Evolutionary conservation across 2,797 vertebrate genomes (phyloP).

Genomic region (Uromys caudimaculatus): DNA sequence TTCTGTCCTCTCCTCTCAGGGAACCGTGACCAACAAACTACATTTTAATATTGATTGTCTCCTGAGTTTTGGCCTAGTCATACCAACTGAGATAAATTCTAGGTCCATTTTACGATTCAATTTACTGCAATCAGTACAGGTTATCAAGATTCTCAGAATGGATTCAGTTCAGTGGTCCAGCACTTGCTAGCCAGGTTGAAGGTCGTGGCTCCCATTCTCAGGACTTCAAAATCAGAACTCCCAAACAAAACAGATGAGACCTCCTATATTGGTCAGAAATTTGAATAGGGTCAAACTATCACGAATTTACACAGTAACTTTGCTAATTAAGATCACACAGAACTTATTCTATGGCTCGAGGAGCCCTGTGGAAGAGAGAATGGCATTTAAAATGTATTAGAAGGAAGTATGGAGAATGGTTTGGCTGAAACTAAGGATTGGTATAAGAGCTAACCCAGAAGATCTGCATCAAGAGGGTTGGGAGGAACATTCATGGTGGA

Average conservation of each 20-base stretch:
- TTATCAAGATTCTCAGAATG: background rate
- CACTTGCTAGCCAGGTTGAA: background rate
- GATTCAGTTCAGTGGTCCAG: background rate
- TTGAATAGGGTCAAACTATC: background rate
- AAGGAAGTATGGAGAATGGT: background rate
- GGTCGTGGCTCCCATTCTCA: background rate
- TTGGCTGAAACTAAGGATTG: background rate
- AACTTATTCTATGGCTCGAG: background rate
- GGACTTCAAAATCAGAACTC: background rate
- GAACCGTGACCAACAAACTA: background rate
- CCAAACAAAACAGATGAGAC: background rate
- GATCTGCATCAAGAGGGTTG: background rate
- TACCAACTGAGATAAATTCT: background rate
- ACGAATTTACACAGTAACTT: background rate
- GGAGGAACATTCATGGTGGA: background rate
- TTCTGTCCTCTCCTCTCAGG: fast-evolving
- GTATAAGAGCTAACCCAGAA: background rate
- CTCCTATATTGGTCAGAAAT: background rate
- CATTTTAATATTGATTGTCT: background rate
- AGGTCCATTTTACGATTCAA: background rate
- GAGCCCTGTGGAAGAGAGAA: background rate
- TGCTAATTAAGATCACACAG: background rate
- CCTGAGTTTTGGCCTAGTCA: background rate
- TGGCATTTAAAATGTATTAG: background rate
- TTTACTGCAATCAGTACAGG: background rate